Evolutionary conservation across 2,797 vertebrate genomes (phyloP).

Genomic region (Momotus momota): DNA sequence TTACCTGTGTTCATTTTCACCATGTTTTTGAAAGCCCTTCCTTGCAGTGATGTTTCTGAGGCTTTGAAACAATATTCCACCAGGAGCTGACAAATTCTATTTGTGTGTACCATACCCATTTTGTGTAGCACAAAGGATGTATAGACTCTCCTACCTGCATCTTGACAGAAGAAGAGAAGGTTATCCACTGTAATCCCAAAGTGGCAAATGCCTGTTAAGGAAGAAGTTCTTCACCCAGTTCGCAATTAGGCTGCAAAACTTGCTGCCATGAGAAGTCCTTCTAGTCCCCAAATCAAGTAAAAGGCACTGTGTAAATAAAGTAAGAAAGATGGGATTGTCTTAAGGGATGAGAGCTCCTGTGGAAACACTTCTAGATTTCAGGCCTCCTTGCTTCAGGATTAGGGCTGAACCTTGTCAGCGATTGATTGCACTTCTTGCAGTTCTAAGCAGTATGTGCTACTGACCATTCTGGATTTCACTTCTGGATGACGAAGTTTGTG

Average conservation of each 20-base stretch:
- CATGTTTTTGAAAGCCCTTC: not conserved
- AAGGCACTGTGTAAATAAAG: not conserved
- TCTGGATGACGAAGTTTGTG: not conserved
- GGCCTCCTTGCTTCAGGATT: not conserved
- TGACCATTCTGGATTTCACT: not conserved
- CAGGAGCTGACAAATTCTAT: not conserved
- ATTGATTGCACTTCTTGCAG: not conserved
- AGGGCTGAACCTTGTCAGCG: not conserved
- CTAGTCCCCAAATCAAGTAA: not conserved
- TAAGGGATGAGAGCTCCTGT: not conserved
- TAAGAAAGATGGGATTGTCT: not conserved
- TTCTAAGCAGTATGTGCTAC: not conserved
- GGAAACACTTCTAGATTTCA: not conserved
- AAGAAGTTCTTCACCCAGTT: not conserved
- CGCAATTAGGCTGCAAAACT: not conserved
- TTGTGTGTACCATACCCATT: not conserved
- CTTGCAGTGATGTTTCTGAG: not conserved
- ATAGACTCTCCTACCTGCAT: not conserved
- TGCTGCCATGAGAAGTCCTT: accelerated
- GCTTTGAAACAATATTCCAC: not conserved
- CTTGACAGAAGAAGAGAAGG: not conserved
- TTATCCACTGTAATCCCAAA: not conserved
- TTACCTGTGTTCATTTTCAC: not conserved
- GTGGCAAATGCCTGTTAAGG: not conserved
- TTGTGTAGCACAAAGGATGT: not conserved